A percentile compares a stretch with the other conserved stretches of the same genome.
Conservation (phyloP, 2,797 vertebrate species). For the Atherinosoma microstoma region DNA sequence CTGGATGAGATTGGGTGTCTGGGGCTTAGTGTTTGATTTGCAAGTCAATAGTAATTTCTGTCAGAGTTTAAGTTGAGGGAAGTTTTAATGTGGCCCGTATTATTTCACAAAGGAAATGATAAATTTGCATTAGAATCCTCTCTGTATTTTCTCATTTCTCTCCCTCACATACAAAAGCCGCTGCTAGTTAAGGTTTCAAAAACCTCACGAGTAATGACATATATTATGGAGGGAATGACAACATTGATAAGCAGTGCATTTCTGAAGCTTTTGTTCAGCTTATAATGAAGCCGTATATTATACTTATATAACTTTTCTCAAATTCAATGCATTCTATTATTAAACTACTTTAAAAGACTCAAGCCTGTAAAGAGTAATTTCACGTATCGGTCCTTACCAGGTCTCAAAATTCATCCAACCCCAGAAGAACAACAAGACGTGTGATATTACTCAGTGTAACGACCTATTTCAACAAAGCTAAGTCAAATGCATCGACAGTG, state of each 20-base stretch:
- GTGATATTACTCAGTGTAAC: no score
- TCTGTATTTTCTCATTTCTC: constrained; percentile 28
- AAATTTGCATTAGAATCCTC: constrained; percentile 67
- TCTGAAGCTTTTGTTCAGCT: constrained; percentile 1
- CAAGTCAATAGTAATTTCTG: constrained; percentile 75
- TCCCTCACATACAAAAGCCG: constrained; percentile 24
- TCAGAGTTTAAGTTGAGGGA: constrained; percentile 69
- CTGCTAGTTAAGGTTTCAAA: constrained; percentile 32
- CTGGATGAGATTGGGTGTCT: constrained; percentile 63
- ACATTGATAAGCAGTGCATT: constrained; percentile 22
- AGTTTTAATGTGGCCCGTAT: constrained; percentile 71
- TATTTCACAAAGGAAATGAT: constrained; percentile 62
- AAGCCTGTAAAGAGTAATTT: background rate
- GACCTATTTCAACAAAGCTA: no score
- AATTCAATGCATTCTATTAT: constrained; percentile 14
- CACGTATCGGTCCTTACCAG: no score
- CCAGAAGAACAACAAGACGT: no score
- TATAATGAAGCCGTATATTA: constrained; percentile 7
- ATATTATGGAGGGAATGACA: constrained; percentile 26
- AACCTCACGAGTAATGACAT: constrained; percentile 40
- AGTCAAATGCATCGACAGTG: background rate
- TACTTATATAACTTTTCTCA: constrained; percentile 16
- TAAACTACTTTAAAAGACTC: constrained; percentile 3
- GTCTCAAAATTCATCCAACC: no score
- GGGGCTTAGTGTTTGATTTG: constrained; percentile 75